Percentiles rank a stretch among this genome's conserved stretches.
phyloP scores from a whole-genome alignment of 2,113 vertebrate genomes.

The Urocolius indicus region DNA sequence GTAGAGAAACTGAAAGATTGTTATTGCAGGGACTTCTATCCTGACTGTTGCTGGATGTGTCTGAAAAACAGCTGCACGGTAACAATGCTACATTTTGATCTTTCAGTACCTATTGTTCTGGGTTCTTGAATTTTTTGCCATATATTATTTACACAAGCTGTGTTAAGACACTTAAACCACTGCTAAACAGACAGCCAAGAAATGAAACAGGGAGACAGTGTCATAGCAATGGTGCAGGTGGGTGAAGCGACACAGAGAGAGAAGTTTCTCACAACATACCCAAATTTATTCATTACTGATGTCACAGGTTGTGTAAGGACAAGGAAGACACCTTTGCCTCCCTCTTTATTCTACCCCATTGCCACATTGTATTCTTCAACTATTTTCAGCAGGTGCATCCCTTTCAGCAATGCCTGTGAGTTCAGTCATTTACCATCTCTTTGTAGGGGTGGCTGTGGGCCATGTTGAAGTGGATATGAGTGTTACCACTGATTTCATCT shows the following conservation, averaged over 20 bases:
- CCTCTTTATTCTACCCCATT: not conserved
- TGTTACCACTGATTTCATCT: not conserved
- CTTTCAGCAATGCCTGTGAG: not conserved
- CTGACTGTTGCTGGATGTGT: not conserved
- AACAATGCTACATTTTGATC: not conserved
- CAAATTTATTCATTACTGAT: not conserved
- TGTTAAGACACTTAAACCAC: not conserved
- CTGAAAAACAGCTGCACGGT: not conserved
- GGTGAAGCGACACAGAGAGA: not conserved
- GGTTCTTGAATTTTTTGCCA: not conserved
- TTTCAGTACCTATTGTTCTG: not conserved
- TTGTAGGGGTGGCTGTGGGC: not conserved
- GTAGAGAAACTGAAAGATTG: slow-evolving; percentile 6
- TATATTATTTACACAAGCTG: not conserved
- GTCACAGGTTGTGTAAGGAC: not conserved
- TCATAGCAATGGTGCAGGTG: not conserved
- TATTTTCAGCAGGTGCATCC: slow-evolving; percentile 10
- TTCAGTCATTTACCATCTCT: not conserved
- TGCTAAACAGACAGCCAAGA: not conserved
- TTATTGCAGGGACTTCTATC: slow-evolving; percentile 14
- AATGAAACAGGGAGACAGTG: not conserved
- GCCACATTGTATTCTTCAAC: not conserved
- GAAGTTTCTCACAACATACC: not conserved
- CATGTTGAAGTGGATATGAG: not conserved
- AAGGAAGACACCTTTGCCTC: not conserved